Percentiles rank a stretch among this genome's conserved stretches.
These are phyloP conservation scores for Hipparchia sbordonii DNA, from an alignment of 2,888 invertebrate species.

Conservation along the genomic window DNA sequence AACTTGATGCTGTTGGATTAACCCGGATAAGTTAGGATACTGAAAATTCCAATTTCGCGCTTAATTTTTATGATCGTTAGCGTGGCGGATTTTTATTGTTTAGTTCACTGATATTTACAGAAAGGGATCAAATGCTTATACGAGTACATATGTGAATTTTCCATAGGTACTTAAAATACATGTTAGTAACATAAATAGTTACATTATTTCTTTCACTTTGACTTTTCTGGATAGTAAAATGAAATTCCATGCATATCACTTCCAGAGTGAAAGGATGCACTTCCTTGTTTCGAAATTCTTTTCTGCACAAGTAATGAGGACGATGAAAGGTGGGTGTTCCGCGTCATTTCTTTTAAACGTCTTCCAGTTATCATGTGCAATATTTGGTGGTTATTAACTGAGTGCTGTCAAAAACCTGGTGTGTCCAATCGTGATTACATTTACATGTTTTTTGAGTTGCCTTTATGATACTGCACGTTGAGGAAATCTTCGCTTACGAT, in stretches of 20 bases:
- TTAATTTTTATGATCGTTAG: no score
- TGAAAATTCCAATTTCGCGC: no score
- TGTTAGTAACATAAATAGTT: no score
- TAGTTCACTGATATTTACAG: no score
- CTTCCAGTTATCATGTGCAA: constrained; percentile 58
- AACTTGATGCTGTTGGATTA: no score
- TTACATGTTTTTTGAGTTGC: constrained; percentile 19
- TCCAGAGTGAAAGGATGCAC: constrained; percentile 9
- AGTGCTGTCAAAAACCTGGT: constrained; percentile 38
- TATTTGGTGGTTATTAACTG: constrained; percentile 64
- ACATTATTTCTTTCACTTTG: no score
- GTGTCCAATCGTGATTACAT: constrained; percentile 36
- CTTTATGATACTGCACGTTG: constrained; percentile 10
- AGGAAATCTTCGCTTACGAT: constrained; percentile 25
- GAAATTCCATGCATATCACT: neutral
- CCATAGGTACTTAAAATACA: no score
- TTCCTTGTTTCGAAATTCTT: constrained; percentile 22
- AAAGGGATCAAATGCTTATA: no score
- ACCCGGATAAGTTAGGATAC: no score
- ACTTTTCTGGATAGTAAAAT: no score
- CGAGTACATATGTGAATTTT: no score
- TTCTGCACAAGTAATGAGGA: constrained; percentile 33
- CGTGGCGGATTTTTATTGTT: no score
- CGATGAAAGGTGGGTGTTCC: constrained; percentile 56
- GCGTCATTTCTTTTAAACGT: constrained; percentile 53